A percentile compares a stretch with the other conserved stretches of the same genome.
Conservation (phyloP, 2,113 vertebrate species). For the Charina bottae region DNA sequence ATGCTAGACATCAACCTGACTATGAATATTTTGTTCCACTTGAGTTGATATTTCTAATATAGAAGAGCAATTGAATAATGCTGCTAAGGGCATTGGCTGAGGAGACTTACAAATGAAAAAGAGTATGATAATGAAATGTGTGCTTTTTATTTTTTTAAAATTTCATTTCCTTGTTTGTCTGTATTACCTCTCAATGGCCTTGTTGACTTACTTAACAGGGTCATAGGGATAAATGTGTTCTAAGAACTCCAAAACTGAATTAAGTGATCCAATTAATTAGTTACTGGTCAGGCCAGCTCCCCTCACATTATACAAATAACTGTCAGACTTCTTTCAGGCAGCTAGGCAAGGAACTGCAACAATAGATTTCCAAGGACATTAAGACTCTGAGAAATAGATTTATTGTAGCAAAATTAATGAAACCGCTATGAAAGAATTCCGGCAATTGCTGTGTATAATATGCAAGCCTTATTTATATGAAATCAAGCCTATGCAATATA, state of each 20-base stretch:
- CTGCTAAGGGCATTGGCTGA: background rate
- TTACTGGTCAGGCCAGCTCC: background rate
- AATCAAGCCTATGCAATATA: no score
- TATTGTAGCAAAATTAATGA: no score
- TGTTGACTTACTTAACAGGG: background rate
- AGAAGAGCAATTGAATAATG: background rate
- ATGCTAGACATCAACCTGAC: background rate
- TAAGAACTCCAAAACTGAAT: background rate
- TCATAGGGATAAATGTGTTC: background rate
- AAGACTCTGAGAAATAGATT: no score
- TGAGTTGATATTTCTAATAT: background rate
- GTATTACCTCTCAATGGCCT: background rate
- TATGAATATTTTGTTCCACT: constrained; percentile 2
- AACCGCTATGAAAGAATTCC: no score
- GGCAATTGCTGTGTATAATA: no score
- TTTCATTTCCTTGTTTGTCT: background rate
- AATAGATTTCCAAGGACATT: no score
- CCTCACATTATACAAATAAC: background rate
- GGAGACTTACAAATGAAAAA: background rate
- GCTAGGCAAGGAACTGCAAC: no score
- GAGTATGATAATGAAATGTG: background rate
- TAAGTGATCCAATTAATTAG: background rate
- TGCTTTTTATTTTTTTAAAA: background rate
- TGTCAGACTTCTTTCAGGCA: background rate
- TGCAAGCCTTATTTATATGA: no score